Base-by-base conservation (phyloP, 2,113 vertebrate genomes). In the Hemibagrus wyckioides region DNA sequence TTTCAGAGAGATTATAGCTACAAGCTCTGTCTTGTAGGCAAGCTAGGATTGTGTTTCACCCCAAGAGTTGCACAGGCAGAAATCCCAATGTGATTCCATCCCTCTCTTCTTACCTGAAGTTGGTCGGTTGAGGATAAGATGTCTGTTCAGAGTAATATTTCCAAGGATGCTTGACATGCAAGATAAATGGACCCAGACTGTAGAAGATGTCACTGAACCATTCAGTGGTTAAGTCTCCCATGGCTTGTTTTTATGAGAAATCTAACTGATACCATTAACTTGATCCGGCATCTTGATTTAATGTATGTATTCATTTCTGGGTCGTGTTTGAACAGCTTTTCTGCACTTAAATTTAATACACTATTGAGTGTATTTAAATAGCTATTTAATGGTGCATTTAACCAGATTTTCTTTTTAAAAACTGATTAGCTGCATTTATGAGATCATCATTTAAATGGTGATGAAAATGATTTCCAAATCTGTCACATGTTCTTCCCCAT, bases 191-290 rank as follows among this genome's bases (percentile, higher is more conserved):
- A 89, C 63, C 82, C 89, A 85, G 21, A 4, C 69, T 71, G 75
- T 75, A 83, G 79, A 85, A 79, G 86, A 41, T 90, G 91, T 92
- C 90, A 92, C 87, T 86, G 73, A 86, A 84, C 52, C 90, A 88
- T 93, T 94, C 88, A 21, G 89, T 36, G 84, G 82, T 82, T 88
- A 92, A 93, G 75, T 95, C 92, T 94, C 94, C 93, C 94, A 94
- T 94, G 94, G 93, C 92, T n/a, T 65, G n/a, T 85, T 61, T 88
- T 57, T 44, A 81, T 90, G 63, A 28, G 84, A 82, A 82, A 87
- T 56, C 59, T 61, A 83, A 90, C 56, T 84, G 89, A 86, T 86
- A 84, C 56, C 25, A 82, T 88, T 48, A 65, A 81, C 44, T 25
- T 80, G 59, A 83, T 65, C 41, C 30, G 28, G 15, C 69, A 65